Conservation (phyloP, 2,113 vertebrate species). For the Sarotherodon lohbergeri region DNA sequence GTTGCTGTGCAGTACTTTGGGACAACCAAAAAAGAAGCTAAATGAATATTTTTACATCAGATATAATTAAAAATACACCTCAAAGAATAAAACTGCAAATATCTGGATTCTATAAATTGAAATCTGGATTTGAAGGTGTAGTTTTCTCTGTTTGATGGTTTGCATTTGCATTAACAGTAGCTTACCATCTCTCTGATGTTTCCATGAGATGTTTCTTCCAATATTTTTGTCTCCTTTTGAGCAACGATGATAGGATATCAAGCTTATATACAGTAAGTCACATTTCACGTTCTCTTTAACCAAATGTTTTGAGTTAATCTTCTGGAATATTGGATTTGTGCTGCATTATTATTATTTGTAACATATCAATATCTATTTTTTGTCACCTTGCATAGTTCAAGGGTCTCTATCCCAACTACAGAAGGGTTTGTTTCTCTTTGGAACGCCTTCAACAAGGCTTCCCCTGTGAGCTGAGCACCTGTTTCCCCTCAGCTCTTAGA, state of each 20-base stretch:
- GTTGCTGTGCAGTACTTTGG: not conserved
- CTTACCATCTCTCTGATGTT: not conserved
- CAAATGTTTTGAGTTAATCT: not conserved
- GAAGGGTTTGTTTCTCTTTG: not conserved
- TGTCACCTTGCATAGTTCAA: no score
- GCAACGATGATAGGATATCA: not conserved
- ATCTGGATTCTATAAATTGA: not conserved
- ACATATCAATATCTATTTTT: not conserved
- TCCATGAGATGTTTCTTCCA: not conserved
- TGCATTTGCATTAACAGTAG: not conserved
- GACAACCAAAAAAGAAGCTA: not conserved
- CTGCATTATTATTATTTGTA: not conserved
- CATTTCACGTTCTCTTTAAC: not conserved
- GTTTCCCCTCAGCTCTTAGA: not conserved
- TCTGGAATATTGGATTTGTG: not conserved
- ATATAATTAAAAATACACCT: not conserved
- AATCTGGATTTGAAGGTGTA: not conserved
- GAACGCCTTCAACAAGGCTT: not conserved
- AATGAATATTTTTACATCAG: fast-evolving
- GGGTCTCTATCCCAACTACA: not conserved
- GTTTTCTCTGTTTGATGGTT: not conserved
- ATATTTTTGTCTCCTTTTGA: not conserved
- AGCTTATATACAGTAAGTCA: not conserved
- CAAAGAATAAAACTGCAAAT: not conserved
- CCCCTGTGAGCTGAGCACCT: not conserved